A percentile compares a stretch with the other conserved stretches of the same genome.
Evolutionary conservation across 2,888 invertebrate species (phyloP).

Genomic region (Chironomus tentans): DNA sequence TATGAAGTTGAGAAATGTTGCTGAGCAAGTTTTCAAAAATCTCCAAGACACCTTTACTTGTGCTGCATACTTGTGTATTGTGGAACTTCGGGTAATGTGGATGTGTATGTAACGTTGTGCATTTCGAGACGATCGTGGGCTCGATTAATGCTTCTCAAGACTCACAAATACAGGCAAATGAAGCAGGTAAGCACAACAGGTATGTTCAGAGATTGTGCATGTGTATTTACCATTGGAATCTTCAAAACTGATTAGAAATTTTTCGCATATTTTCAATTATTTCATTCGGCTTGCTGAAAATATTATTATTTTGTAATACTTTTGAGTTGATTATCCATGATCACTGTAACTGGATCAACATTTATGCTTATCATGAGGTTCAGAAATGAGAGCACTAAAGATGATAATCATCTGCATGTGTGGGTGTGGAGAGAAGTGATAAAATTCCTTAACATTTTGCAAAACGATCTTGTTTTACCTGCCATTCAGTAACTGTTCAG

Average conservation of each 20-base stretch:
- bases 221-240: neutral
- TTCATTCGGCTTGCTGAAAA: neutral
- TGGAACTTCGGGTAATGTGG: neutral
- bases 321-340: neutral
- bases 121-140: neutral
- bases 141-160: neutral
- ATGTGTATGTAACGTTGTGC: neutral
- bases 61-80: too few relatives aligned
- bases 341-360: neutral
- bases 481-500: neutral
- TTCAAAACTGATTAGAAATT: neutral
- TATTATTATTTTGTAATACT: neutral
- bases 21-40: constrained; percentile 13
- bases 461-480: neutral
- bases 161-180: neutral
- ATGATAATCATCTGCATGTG: neutral
- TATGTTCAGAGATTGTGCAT: neutral
- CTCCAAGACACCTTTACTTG: neutral
- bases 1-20: constrained; percentile 3
- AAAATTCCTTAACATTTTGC: neutral
- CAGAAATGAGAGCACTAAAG: neutral
- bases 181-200: constrained; percentile 9
- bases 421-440: neutral
- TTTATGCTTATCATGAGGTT: neutral
- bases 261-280: neutral